Evolutionary conservation across 2,797 vertebrate species (phyloP).

Genomic region (Vespertilio murinus): DNA sequence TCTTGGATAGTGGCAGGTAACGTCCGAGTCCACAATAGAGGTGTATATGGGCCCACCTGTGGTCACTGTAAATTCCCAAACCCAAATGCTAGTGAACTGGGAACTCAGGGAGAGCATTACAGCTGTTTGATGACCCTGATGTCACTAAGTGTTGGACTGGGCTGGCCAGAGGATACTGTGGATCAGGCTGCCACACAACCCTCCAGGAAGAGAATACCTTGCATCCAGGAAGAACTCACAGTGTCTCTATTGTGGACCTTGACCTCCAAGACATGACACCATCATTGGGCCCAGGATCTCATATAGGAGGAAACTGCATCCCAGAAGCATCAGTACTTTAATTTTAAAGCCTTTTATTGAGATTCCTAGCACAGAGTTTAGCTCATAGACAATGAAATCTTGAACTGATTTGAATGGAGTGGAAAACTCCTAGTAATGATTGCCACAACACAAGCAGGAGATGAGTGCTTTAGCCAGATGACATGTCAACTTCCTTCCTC

Average conservation of each 20-base stretch:
- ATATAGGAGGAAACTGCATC: neutral
- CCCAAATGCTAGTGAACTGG: neutral
- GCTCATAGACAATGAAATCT: neutral
- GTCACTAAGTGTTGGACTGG: accelerated
- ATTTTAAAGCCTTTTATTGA: neutral
- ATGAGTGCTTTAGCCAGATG: neutral
- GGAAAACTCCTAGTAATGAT: neutral
- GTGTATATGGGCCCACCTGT: accelerated
- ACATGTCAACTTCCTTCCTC: neutral
- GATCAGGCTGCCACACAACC: neutral
- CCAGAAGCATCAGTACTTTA: neutral
- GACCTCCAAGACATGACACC: neutral
- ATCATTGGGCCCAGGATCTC: neutral
- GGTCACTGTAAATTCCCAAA: neutral
- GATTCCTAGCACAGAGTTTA: neutral
- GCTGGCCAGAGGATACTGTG: neutral
- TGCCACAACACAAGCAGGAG: neutral
- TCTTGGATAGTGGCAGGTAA: accelerated
- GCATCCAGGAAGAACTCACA: neutral
- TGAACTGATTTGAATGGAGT: neutral
- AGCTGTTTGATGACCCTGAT: neutral
- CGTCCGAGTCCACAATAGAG: neutral
- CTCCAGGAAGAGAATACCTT: neutral
- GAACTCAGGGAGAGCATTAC: neutral
- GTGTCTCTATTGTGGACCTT: neutral